These are phyloP conservation scores for Andrena trimmerana DNA, from an alignment of 2,888 invertebrate genomes.

Conservation along the genomic window DNA sequence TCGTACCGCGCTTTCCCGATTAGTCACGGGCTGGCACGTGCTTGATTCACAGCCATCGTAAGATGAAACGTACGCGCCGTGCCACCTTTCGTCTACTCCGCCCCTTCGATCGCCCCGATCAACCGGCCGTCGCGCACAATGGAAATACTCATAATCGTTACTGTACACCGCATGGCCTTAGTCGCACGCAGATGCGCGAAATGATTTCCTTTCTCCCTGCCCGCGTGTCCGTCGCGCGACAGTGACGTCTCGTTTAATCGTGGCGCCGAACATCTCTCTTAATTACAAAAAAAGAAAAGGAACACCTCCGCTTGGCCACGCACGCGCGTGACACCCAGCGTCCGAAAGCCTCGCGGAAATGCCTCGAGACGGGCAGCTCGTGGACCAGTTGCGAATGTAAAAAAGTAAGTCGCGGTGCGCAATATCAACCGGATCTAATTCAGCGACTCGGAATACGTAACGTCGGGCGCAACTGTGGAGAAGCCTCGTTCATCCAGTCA, in stretches of 20 bases:
- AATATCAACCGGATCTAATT: constrained; percentile 27
- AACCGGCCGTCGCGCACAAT: constrained; percentile 40
- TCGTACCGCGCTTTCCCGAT: neutral
- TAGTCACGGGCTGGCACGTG: neutral
- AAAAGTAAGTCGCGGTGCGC: neutral
- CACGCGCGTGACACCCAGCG: neutral
- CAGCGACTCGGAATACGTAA: constrained; percentile 4
- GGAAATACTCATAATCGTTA: constrained; percentile 58
- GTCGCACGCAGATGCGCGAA: constrained; percentile 57
- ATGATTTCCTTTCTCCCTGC: constrained; percentile 51
- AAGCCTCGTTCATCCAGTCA: neutral
- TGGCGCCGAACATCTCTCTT: constrained; percentile 34
- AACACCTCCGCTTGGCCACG: neutral
- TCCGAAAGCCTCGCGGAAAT: neutral
- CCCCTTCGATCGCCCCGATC: constrained; percentile 42
- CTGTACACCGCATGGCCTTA: constrained; percentile 36
- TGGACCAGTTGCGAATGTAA: neutral
- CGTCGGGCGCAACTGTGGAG: neutral
- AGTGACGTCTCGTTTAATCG: constrained; percentile 55
- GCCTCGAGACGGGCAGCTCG: neutral
- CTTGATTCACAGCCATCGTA: constrained; percentile 20
- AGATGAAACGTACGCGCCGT: constrained; percentile 37
- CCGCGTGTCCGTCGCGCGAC: constrained; percentile 25
- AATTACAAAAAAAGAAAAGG: constrained; percentile 1
- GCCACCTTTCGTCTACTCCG: constrained; percentile 32